Base-by-base conservation (phyloP, 1,140 invertebrate species). In the Scaptomyza pallida region DNA sequence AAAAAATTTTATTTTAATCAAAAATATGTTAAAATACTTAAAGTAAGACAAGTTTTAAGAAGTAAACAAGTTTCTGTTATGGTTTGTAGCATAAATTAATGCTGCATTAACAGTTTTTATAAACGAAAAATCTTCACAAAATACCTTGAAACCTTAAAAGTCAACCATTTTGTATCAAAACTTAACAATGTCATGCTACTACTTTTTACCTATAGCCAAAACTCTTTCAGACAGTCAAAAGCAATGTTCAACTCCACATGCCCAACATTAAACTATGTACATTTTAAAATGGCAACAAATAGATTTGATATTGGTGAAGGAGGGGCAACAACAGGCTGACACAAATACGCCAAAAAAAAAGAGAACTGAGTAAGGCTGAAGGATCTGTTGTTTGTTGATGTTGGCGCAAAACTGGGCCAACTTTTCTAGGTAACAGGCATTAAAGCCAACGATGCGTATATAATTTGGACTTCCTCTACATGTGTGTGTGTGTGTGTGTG, bases 401-500 rank as follows among this genome's bases (percentile, higher is more conserved):
- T 26, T 26, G 23, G 6, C 5, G 45, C 6, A 30, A 65, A 71
- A 71, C 35, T 71, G 68, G 60, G 61, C n/a, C 68, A 71, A 71
- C 52, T 57, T 65, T 71, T 64, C 61, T 65, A 71, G 68, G 68
- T 71, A 71, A 21, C 61, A n/a, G 45, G 19, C 45, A 64, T 71
- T 71, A 64, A 62, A 51, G 15, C 17, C 68, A 71, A 51, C 60
- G 68, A 71, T 57, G 68, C 52, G 68, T 71, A 6, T 71, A 44
- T 56, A 50, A 70, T 70, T 55, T 52, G 45, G 59, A 70, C 40
- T n/a, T n/a, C n/a, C n/a, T n/a, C n/a, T n/a, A n/a, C n/a, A n/a
- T 50, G 44, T 13, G 19, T 51, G 23, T 17, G 43, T 56, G 17
- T 48, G 15, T 47, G 19, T 45, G 19, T 52, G 12, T 40, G 16